These are phyloP conservation scores for Emberiza fucata DNA, from an alignment of 2,113 vertebrate species.

Conservation along the genomic window DNA sequence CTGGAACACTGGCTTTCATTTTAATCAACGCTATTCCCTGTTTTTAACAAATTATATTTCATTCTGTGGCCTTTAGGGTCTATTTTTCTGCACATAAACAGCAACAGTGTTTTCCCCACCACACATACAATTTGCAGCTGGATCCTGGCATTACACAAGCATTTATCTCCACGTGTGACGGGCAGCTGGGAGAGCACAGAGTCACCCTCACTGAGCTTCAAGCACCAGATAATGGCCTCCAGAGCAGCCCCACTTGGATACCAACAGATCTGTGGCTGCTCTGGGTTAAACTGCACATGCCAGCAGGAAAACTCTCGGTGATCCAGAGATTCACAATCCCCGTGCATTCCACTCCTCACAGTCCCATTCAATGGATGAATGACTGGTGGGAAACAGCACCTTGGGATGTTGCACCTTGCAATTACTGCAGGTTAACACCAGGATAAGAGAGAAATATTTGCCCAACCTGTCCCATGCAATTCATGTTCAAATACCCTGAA, in stretches of 20 bases:
- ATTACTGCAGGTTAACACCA: not conserved
- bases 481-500: not conserved
- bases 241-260: not conserved
- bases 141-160: not conserved
- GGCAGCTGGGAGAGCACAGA: not conserved
- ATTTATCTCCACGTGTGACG: not conserved
- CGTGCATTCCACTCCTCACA: rapidly evolving
- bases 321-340: not conserved
- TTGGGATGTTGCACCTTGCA: not conserved
- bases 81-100: constrained; percentile 32
- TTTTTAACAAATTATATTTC: constrained; percentile 69
- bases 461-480: not conserved
- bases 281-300: not conserved
- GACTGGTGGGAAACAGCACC: not conserved
- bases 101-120: not conserved
- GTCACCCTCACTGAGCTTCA: not conserved
- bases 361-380: not conserved
- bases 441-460: not conserved
- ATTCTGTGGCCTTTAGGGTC: constrained; percentile 47
- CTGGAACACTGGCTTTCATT: constrained; percentile 51
- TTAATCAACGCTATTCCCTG: constrained; percentile 55
- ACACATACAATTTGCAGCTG: not conserved
- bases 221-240: not conserved
- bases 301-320: not conserved
- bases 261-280: not conserved